Evolutionary conservation across 2,113 vertebrate species (phyloP), one percentile per base, ranked within the genome.

Genomic region (Pituophis catenifer): DNA sequence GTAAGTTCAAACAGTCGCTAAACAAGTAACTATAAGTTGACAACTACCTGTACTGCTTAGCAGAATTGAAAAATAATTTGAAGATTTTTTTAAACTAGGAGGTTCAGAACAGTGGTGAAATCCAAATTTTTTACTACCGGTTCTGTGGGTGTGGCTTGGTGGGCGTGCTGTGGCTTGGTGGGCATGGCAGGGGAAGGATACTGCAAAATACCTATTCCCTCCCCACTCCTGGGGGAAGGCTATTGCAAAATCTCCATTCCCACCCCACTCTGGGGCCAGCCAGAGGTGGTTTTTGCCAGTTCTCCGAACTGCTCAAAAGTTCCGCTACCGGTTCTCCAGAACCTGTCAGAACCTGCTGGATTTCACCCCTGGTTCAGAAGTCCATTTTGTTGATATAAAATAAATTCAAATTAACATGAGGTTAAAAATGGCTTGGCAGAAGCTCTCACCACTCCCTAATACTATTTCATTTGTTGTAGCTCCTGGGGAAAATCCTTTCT

Each of bases 381-480:
- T 65, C 90, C 54, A 38, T 53, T 90, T 93, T 50, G 38, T 0
- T 10, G 19, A 91, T 17, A 90, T 6, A 92, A 88, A 93, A 58
- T 53, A 54, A 8, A 10, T 38, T 29, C 15, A 52, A 17, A 88
- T 88, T 26, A 59, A 57, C 44, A 94, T 55, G 89, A 92, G 54
- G 87, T 26, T 90, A 44, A 33, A 89, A 91, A 1, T 59, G 90
- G 88, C 94, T 95, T 89, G 90, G 91, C 86, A 95, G 54, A 65
- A 59, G 70, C 90, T 93, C 1, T 44, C 13, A 2, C 62, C 26
- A 91, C 90, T 94, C 95, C 92, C 95, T 96, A 93, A 94, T 94
- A 93, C 23, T 2, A 1, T 87, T 92, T 86, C 54, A 90, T 94
- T 90, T 90, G 3, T 57, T 88, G 94, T 10, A 57, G 2, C 38